A percentile compares a stretch with the other conserved stretches of the same genome.
These are phyloP conservation scores for Mactra quadrangularis DNA, from an alignment of 1,140 invertebrate genomes.

Conservation along the genomic window DNA sequence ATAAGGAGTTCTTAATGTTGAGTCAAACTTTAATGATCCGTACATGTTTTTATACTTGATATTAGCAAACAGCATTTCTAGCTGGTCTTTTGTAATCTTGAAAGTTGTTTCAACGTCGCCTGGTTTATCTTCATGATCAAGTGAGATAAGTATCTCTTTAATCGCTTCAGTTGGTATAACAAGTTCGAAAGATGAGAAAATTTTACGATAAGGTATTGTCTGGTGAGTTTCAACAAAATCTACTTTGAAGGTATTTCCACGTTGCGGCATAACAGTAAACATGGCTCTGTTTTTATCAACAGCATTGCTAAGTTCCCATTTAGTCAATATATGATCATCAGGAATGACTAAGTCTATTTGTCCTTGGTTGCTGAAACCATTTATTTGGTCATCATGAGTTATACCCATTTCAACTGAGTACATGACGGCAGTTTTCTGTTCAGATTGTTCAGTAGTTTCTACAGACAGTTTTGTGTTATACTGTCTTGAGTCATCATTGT, in stretches of 20 bases:
- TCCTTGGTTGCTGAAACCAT: slow-evolving; percentile 53
- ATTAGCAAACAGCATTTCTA: slow-evolving; percentile 62
- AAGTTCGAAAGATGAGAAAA: slow-evolving; percentile 39
- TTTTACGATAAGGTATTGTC: neutral
- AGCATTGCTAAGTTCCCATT: slow-evolving; percentile 27
- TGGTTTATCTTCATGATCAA: slow-evolving; percentile 65
- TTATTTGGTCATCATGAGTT: neutral
- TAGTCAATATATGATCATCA: slow-evolving; percentile 53
- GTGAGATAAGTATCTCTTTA: slow-evolving; percentile 8
- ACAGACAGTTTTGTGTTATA: slow-evolving; percentile 44
- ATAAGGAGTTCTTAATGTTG: slow-evolving; percentile 49
- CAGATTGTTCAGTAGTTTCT: neutral
- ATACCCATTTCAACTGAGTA: slow-evolving; percentile 22
- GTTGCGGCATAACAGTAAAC: slow-evolving; percentile 28
- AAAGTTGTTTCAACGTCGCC: slow-evolving; percentile 54
- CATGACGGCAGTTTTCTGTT: neutral
- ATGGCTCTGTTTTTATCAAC: slow-evolving; percentile 5
- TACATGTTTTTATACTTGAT: slow-evolving; percentile 48
- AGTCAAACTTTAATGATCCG: slow-evolving; percentile 51
- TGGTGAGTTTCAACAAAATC: slow-evolving; percentile 30
- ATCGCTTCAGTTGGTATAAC: slow-evolving; percentile 48
- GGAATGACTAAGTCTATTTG: slow-evolving; percentile 60
- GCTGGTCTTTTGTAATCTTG: slow-evolving; percentile 58
- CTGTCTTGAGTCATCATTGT: slow-evolving; percentile 63
- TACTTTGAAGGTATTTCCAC: slow-evolving; percentile 50